phyloP scores from a whole-genome alignment of 2,888 invertebrate species.

The Drosophila ustulata region DNA sequence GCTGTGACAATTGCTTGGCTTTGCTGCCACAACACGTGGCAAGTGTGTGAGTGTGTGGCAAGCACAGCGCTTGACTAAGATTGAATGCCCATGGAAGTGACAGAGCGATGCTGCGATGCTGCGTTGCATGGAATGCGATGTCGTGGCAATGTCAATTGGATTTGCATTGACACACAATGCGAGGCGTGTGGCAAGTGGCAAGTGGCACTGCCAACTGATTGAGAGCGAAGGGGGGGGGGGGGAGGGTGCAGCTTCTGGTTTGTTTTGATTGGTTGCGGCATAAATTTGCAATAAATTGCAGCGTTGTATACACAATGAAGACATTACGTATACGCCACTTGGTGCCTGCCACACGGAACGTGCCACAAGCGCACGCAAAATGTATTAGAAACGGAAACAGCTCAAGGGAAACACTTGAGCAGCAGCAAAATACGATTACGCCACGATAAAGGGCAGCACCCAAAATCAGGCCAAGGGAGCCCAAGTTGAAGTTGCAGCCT shows the following conservation, averaged over 20 bases:
- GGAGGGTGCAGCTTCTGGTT: constrained; percentile 55
- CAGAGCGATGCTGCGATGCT: not conserved
- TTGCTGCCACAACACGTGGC: constrained; percentile 29
- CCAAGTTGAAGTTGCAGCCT: not conserved
- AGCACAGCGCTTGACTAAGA: constrained; percentile 45
- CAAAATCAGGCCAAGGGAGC: constrained; percentile 27
- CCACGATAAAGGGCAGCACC: constrained; percentile 52
- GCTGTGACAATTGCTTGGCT: constrained; percentile 33
- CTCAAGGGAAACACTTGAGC: constrained; percentile 76
- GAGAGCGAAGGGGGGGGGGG: constrained; percentile 14
- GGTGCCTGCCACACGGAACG: constrained; percentile 50
- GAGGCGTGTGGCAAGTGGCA: constrained; percentile 4
- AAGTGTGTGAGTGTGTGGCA: constrained; percentile 7
- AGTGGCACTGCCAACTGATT: not conserved
- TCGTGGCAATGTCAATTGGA: constrained; percentile 58
- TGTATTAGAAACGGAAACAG: constrained; percentile 78
- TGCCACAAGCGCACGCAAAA: constrained; percentile 64
- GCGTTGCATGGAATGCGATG: constrained; percentile 9
- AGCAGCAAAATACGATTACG: constrained; percentile 71
- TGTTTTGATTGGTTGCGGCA: constrained; percentile 63
- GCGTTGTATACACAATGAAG: constrained; percentile 68
- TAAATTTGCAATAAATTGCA: constrained; percentile 72
- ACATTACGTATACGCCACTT: constrained; percentile 77
- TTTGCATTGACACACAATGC: constrained; percentile 51
- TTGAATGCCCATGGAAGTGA: constrained; percentile 48